phyloP scores from a whole-genome alignment of 2,797 vertebrate species.

The Halcyon chelicuti region DNA sequence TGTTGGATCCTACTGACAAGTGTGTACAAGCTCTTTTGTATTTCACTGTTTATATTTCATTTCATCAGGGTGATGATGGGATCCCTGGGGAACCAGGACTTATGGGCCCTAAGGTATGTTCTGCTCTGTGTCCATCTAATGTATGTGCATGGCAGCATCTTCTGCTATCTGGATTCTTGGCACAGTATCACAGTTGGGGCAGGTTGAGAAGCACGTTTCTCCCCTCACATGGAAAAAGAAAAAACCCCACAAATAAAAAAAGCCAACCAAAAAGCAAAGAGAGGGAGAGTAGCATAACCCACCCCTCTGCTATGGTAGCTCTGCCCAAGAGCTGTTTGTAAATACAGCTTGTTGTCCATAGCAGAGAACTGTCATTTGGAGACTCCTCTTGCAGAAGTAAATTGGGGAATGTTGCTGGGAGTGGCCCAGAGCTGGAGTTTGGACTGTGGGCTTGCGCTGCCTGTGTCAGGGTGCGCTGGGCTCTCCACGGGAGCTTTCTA shows the following conservation, averaged over 20 bases:
- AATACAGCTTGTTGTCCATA: fast-evolving
- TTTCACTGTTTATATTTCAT: background rate
- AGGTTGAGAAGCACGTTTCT: background rate
- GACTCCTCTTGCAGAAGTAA: background rate
- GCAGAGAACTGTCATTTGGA: background rate
- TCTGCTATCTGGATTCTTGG: background rate
- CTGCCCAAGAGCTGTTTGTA: background rate
- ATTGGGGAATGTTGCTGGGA: background rate
- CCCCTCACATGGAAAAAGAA: background rate
- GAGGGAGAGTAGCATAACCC: background rate
- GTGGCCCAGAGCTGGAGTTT: background rate
- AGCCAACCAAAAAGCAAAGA: too few relatives aligned
- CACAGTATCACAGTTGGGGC: background rate
- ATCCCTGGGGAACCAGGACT: conserved; percentile 83
- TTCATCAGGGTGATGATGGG: conserved; percentile 87
- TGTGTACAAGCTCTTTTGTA: background rate
- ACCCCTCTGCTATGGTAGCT: background rate
- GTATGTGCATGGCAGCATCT: background rate
- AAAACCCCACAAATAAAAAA: background rate
- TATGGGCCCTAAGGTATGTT: conserved; percentile 85
- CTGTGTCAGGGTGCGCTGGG: background rate
- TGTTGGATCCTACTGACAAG: background rate
- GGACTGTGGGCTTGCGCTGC: background rate
- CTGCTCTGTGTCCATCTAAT: background rate
- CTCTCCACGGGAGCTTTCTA: fast-evolving